Conservation (phyloP, 1,140 invertebrate species). For the Scaptomyza graminum region DNA sequence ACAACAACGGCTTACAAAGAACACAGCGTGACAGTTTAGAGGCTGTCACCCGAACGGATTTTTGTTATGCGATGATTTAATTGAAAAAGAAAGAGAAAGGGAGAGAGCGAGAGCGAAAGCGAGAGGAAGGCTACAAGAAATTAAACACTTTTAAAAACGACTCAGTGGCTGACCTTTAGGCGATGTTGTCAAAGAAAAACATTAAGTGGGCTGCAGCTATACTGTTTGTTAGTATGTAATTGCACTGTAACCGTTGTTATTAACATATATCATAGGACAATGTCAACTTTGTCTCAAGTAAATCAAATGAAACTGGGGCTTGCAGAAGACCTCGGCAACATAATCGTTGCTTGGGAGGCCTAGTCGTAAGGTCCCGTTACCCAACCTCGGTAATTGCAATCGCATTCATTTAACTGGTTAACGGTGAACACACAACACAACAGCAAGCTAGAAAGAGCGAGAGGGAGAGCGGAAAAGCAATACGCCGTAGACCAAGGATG, state of each 20-base stretch:
- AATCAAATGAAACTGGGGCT: conserved; percentile 36
- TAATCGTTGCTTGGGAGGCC: conserved; percentile 49
- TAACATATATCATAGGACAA: conserved; percentile 22
- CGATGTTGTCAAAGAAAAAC: conserved; percentile 9
- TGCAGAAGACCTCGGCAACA: conserved; percentile 49
- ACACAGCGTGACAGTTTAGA: conserved; percentile 29
- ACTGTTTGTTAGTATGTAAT: too few species aligned
- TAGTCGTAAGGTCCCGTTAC: conserved; percentile 62
- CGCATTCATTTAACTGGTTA: conserved; percentile 22
- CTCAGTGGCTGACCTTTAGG: conserved; percentile 27
- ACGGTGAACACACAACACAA: conserved; percentile 25
- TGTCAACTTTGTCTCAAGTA: conserved; percentile 13
- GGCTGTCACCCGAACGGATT: background rate
- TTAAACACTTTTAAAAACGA: conserved; percentile 40
- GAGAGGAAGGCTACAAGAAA: conserved; percentile 11
- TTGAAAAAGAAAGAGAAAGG: background rate
- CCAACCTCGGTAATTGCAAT: conserved; percentile 56
- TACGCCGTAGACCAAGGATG: background rate
- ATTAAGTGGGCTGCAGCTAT: too few species aligned
- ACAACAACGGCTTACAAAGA: background rate
- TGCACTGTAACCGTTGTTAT: conserved; percentile 11
- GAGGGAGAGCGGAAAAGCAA: conserved; percentile 1
- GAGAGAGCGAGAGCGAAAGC: background rate
- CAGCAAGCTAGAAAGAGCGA: background rate
- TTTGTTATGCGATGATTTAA: conserved; percentile 27